phyloP scores from a whole-genome alignment of 2,113 vertebrate species.

The Lamprotornis superbus region DNA sequence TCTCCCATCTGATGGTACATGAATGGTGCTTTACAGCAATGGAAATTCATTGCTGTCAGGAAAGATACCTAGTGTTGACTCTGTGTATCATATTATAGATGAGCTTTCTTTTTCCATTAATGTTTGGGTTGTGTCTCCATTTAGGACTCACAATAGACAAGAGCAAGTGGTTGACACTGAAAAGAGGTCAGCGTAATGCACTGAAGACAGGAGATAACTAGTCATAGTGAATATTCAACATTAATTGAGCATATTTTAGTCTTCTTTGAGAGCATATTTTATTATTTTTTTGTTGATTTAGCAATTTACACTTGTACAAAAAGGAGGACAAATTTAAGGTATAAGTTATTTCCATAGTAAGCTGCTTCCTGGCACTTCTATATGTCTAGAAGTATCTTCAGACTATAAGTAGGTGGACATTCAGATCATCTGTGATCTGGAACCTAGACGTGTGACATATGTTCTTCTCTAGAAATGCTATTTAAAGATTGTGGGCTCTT shows the following conservation, averaged over 20 bases:
- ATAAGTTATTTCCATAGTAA: neutral
- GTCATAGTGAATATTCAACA: neutral
- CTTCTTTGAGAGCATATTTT: neutral
- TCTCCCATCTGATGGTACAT: neutral
- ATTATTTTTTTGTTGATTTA: neutral
- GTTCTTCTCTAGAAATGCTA: neutral
- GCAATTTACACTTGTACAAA: neutral
- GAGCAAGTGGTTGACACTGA: neutral
- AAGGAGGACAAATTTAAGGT: neutral
- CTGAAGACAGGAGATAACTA: neutral
- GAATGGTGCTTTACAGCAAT: neutral
- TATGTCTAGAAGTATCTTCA: neutral
- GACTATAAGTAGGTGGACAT: neutral
- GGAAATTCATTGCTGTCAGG: neutral
- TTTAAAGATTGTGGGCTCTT: neutral
- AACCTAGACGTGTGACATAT: neutral
- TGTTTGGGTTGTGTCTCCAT: neutral
- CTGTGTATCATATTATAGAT: neutral
- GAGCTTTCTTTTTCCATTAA: neutral
- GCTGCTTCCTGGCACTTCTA: neutral
- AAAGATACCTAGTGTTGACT: neutral
- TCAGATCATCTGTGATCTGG: neutral
- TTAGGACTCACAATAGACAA: neutral
- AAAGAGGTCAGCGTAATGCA: neutral
- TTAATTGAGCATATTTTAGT: neutral